Evolutionary conservation across 2,113 vertebrate species (phyloP), one percentile per base, ranked within the genome.

Genomic region (Phaethornis superciliosus): DNA sequence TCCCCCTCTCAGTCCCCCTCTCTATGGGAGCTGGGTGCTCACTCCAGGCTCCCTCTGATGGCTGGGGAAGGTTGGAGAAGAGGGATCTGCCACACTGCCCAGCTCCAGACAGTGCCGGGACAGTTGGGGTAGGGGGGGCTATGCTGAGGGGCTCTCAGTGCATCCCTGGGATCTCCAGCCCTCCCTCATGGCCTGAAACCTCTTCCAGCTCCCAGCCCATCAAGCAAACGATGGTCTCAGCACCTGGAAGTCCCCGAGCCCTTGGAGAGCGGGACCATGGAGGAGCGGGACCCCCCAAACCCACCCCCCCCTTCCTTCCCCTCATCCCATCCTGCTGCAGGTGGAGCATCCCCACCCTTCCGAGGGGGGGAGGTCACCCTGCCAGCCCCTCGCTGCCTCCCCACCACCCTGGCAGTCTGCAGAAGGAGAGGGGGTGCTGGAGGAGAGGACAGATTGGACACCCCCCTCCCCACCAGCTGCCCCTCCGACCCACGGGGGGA

Each of bases 321-420:
- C 59, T 32, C 68, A 35, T 8, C 14, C 6, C 63, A 24, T 58
- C 46, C 35, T 2, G 37, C 65, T 70, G 86, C 94, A 95, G 91
- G 89, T 92, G 91, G 77, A 92, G 80, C 86, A 81, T 78, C 80
- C 49, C 40, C 49, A 37, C 10, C 32, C 6, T 69, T 44, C 46
- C 10, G 19, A 37, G 37, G 33, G 8, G 7, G 32, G 8, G 16
- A 4, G 28, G 32, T 47, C 14, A 54, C 14, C 18, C 56, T 32
- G 69, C 58, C 47, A 51, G n/a, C 18, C 37, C 62, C 37, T 11
- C 52, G 42, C 24, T 15, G 10, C 35, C 20, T 35, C 58, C 35
- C 77, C 20, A 42, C 47, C 20, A 52, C 63, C 24, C 35, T 8
- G 58, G 10, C 24, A 42, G 44, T 96, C 96, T 79, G 94, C 98